Evolutionary conservation across 2,113 vertebrate species (phyloP).

Genomic region (Fulmarus glacialis): DNA sequence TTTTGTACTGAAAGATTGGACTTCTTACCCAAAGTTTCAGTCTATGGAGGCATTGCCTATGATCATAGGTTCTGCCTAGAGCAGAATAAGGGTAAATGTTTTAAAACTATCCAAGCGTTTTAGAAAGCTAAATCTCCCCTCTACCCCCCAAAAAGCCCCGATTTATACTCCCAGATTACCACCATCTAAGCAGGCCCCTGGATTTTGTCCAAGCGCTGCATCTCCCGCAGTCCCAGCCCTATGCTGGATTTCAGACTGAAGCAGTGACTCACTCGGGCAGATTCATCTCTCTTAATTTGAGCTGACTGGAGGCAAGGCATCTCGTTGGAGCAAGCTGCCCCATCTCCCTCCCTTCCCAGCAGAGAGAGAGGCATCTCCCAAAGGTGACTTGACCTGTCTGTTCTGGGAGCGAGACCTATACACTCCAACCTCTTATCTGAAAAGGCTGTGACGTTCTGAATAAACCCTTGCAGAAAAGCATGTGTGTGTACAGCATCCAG

Average conservation of each 20-base stretch:
- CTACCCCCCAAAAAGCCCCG: neutral
- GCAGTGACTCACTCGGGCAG: neutral
- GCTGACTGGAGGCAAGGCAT: neutral
- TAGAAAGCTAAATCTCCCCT: neutral
- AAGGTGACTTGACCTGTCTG: rapidly evolving
- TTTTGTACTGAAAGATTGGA: neutral
- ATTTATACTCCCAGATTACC: neutral
- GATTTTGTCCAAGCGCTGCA: neutral
- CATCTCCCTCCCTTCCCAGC: neutral
- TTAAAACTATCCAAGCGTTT: neutral
- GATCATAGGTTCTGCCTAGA: neutral
- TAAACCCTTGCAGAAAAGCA: neutral
- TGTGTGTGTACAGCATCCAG: neutral
- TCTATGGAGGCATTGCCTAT: neutral
- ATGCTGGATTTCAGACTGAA: neutral
- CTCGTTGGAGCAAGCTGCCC: neutral
- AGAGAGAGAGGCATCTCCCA: neutral
- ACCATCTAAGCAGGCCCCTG: neutral
- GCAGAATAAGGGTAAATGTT: neutral
- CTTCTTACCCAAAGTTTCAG: neutral
- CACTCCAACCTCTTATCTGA: neutral
- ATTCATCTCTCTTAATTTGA: neutral
- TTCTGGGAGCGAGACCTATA: neutral
- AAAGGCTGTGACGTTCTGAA: neutral
- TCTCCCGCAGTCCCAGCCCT: neutral